Conservation (phyloP, 2,113 vertebrate species). For the Ammodytes dubius region DNA sequence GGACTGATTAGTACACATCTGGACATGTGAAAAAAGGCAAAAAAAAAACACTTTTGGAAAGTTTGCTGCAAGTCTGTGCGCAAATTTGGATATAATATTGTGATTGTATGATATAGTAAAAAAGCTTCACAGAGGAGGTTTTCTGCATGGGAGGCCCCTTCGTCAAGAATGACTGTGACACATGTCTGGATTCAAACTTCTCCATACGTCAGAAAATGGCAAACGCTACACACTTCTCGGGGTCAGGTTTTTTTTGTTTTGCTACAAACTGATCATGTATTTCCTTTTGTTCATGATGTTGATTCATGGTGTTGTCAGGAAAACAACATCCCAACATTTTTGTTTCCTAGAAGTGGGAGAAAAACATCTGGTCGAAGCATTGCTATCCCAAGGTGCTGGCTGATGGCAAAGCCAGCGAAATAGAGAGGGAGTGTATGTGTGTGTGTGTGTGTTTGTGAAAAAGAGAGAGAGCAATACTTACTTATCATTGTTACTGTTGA, state of each 20-base stretch:
- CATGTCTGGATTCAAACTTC: not conserved
- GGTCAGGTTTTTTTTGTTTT: constrained; percentile 6
- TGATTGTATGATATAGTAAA: constrained; percentile 42
- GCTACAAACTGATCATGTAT: constrained; percentile 41
- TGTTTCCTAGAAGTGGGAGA: constrained; percentile 59
- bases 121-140: constrained; percentile 6
- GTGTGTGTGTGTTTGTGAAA: too few relatives aligned
- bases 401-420: constrained; percentile 69
- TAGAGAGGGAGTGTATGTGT: not conserved
- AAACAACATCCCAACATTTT: constrained; percentile 51
- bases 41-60: constrained; percentile 41
- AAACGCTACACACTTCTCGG: not conserved
- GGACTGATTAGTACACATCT: constrained; percentile 72
- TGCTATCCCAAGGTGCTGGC: constrained; percentile 50
- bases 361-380: constrained; percentile 74
- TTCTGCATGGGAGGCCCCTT: not conserved
- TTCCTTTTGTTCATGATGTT: constrained; percentile 36
- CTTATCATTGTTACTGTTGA: too few relatives aligned
- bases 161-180: constrained; percentile 17
- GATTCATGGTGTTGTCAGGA: constrained; percentile 48
- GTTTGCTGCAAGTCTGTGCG: constrained; percentile 51
- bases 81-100: constrained; percentile 31
- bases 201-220: not conserved
- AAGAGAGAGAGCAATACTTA: not conserved
- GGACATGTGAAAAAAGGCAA: constrained; percentile 33